phyloP scores from a whole-genome alignment of 2,797 vertebrate species.

The Aulostomus chinensis region DNA sequence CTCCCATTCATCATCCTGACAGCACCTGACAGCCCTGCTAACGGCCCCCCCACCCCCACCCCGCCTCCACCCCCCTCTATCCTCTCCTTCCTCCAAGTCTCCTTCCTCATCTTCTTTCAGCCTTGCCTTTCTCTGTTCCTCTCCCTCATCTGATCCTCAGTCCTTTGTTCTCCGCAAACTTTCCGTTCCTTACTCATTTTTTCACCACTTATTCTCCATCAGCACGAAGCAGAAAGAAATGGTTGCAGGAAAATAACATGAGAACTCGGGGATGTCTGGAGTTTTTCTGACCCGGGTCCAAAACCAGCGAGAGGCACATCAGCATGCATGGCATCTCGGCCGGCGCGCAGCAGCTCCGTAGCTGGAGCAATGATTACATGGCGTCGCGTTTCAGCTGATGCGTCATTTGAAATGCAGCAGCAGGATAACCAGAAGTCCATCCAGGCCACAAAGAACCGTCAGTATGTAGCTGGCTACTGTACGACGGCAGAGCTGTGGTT shows the following conservation, averaged over 20 bases:
- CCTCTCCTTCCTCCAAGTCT: conserved; percentile 36
- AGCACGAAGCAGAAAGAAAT: conserved; percentile 5
- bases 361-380: conserved; percentile 40
- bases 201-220: conserved; percentile 15
- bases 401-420: conserved; percentile 35
- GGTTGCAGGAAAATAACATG: conserved; percentile 22
- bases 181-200: conserved; percentile 10
- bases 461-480: too few species aligned
- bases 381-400: conserved; percentile 32
- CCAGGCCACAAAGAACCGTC: too few species aligned
- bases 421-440: conserved; percentile 25
- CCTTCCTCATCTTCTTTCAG: conserved; percentile 38
- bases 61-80: conserved; percentile 34
- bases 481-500: too few species aligned
- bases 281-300: conserved; percentile 17
- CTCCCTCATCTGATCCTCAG: conserved; percentile 11
- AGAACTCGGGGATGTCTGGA: conserved; percentile 10
- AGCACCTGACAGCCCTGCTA: conserved; percentile 64
- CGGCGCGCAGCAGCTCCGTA: conserved; percentile 33
- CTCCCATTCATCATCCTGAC: conserved; percentile 77
- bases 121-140: conserved; percentile 38
- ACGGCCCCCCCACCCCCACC: conserved; percentile 28
- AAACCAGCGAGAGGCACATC: conserved; percentile 5
- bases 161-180: background rate
- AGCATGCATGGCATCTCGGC: conserved; percentile 19